A percentile compares a stretch with the other conserved stretches of the same genome.
These are phyloP conservation scores for Oscheius sp. DNA, from an alignment of 2,888 invertebrate species.

Conservation along the genomic window DNA sequence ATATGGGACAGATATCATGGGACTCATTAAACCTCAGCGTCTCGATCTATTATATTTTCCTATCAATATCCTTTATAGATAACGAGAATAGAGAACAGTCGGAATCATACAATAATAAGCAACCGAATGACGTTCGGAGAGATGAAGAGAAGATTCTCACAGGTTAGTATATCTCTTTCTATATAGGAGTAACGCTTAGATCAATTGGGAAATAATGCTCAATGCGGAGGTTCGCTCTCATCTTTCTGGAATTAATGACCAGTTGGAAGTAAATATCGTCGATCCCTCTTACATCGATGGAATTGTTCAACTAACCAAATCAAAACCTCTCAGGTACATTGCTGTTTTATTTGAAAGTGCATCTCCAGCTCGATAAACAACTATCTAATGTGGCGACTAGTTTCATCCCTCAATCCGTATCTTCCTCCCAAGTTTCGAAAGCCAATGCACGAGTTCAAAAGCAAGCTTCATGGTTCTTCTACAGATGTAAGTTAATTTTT, in stretches of 20 bases:
- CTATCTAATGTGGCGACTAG: slow-evolving; percentile 63
- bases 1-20: not conserved
- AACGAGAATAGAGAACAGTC: slow-evolving; percentile 46
- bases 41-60: no score
- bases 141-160: slow-evolving; percentile 48
- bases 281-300: slow-evolving; percentile 56
- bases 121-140: slow-evolving; percentile 53
- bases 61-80: slow-evolving; percentile 32
- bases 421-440: slow-evolving; percentile 52
- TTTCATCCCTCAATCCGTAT: slow-evolving; percentile 52
- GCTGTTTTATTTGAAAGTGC: not conserved
- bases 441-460: slow-evolving; percentile 49
- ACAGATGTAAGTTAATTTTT: slow-evolving; percentile 36
- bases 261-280: slow-evolving; percentile 52
- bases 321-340: slow-evolving; percentile 28
- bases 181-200: slow-evolving; percentile 28
- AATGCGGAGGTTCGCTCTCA: slow-evolving; percentile 50
- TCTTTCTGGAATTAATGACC: slow-evolving; percentile 48
- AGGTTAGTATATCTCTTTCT: slow-evolving; percentile 11
- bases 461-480: slow-evolving; percentile 47
- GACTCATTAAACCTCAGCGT: not conserved
- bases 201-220: slow-evolving; percentile 57
- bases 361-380: slow-evolving; percentile 52
- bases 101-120: slow-evolving; percentile 54
- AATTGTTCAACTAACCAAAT: slow-evolving; percentile 43